These are phyloP conservation scores for Drosophila yooni DNA, from an alignment of 2,888 invertebrate genomes.

Conservation along the genomic window DNA sequence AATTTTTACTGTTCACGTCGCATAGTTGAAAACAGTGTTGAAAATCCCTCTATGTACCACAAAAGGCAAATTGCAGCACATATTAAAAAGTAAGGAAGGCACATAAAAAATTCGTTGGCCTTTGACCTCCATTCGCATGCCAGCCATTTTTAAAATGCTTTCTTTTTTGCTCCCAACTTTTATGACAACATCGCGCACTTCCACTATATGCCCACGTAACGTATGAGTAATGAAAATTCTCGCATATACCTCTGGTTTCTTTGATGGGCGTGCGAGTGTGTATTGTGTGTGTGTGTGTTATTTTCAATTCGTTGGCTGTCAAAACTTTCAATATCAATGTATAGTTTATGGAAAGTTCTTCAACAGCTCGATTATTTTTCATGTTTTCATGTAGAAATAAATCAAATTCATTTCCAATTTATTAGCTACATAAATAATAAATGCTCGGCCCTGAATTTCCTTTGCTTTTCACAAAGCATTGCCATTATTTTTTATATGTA, in stretches of 20 bases:
- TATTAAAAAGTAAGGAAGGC: constrained; percentile 48
- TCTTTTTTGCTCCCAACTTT: constrained; percentile 11
- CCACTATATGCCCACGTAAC: constrained; percentile 44
- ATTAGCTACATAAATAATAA: constrained; percentile 48
- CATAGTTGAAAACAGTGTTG: constrained; percentile 62
- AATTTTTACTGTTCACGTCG: constrained; percentile 25
- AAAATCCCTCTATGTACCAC: constrained; percentile 43
- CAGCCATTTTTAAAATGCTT: constrained; percentile 33
- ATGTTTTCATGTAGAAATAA: constrained; percentile 28
- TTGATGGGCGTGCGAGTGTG: neutral
- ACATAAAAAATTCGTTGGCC: constrained; percentile 36
- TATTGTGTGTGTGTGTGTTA: constrained; percentile 3
- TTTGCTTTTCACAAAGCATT: neutral
- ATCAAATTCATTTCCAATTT: constrained; percentile 56
- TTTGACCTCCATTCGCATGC: constrained; percentile 33
- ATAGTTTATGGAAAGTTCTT: constrained; percentile 50
- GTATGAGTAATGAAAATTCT: constrained; percentile 69
- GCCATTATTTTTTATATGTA: constrained; percentile 28
- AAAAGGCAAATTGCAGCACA: constrained; percentile 29
- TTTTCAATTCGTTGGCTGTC: constrained; percentile 58
- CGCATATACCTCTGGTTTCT: constrained; percentile 6
- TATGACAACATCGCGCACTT: constrained; percentile 44
- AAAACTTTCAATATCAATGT: constrained; percentile 43
- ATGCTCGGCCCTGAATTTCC: neutral
- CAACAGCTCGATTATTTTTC: constrained; percentile 10